Evolutionary conservation across 2,888 invertebrate species (phyloP), one percentile per base, ranked within the genome.

Genomic region (Drosophila ezoana): DNA sequence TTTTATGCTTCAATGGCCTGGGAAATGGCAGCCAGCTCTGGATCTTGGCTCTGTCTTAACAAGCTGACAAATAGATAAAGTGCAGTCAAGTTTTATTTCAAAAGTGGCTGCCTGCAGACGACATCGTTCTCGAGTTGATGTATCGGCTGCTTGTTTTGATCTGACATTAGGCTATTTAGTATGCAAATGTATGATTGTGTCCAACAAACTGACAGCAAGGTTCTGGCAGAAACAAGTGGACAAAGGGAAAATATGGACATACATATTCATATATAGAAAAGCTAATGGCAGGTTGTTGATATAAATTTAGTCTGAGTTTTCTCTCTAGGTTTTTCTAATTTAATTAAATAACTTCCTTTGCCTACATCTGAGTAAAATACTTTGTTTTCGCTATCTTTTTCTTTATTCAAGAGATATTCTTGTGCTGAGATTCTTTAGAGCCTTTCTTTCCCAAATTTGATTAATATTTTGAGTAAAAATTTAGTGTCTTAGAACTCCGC

Each of bases 1-100:
- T 81, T 81, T 86, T 73, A 86, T 86, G 88, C 79, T 72, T 79
- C 57, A 86, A 83, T 81, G 84, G 79, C 76, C 87, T 85, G 88
- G 74, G 88, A 87, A 84, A 57, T 71, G 72, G 43, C 62, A 54
- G 48, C 35, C 58, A 47, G 63, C 40, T 23, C 37, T 18, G 18
- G 16, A 53, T 40, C 20, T 33, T 40, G 40, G 20, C 41, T 20
- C 67, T 48, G 57, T 62, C 71, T 68, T 74, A 76, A 71, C 79
- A 72, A 82, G 72, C 86, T 87, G 83, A 84, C 86, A 84, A 84
- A 84, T 83, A 78, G 86, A 86, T 86, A 78, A 76, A 79, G 61
- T 80, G 82, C 82, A 79, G 67, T 63, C 76, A 54, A 60, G 77
- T 76, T 81, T 58, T 45, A 44, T 45, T 49, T 49, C 44, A 58